Evolutionary conservation across 2,888 invertebrate genomes (phyloP), one percentile per base, ranked within the genome.

Genomic region (Thera obeliscata): DNA sequence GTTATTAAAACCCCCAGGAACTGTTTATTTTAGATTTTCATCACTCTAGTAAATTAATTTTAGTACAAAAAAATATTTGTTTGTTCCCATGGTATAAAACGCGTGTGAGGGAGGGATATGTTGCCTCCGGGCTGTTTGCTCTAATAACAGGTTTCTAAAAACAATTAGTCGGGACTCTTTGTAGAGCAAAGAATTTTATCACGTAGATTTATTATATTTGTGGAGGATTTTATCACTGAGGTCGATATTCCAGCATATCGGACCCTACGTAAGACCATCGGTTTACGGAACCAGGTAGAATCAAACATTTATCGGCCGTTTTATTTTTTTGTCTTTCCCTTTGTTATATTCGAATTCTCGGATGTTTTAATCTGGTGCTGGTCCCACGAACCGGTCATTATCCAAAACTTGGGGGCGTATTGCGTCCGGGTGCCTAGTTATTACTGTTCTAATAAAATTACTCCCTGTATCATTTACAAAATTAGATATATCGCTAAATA

Each of bases 401-500:
- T 83, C 82, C 77, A 84, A 91, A 93, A 93, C 88, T 90, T 87
- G 80, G 88, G 93, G 93, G 93, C 93, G 93, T 92, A 87, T 83
- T 87, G 85, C 86, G 90, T 87, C 84, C 90, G 89, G 90, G 83
- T 91, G 90, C 90, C 88, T 90, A 89, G 88, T 91, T 91, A 93
- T 93, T 93, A 93, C 80, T 88, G 83, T 88, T 91, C 90, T 93
- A 91, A 89, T 90, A 90, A 91, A 93, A 91, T 90, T 87, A 84
- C 87, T 85, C 87, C 83, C 85, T 79, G 87, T 88, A 90, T 91
- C 88, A 90, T 93, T 92, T 90, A 88, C 82, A 76, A 91, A 93
- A 93, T 93, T 91, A 89, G 91, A 86, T 87, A 85, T 85, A 89
- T 90, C 90, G 93, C 92, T 93, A 93, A 93, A 93, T 93, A 93